Evolutionary conservation across 2,888 invertebrate genomes (phyloP).

Genomic region (Acleris emargana): DNA sequence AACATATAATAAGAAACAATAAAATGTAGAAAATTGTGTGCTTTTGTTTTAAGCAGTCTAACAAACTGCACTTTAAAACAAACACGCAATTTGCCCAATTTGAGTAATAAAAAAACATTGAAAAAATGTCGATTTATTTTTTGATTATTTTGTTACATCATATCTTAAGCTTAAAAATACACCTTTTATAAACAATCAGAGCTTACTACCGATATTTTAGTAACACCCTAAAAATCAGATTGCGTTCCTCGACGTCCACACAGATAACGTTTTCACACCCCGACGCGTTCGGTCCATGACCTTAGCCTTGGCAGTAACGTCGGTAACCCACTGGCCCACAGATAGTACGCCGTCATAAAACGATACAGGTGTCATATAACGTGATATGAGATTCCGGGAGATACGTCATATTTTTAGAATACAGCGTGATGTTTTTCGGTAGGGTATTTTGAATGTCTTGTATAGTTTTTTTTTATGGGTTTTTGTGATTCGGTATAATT

Average conservation of each 20-base stretch:
- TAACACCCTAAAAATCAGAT: background rate
- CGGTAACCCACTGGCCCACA: constrained; percentile 34
- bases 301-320: background rate
- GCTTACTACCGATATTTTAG: too few relatives aligned
- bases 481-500: background rate
- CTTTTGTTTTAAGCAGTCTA: too few relatives aligned
- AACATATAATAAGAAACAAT: too few relatives aligned
- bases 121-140: too few relatives aligned
- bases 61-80: too few relatives aligned
- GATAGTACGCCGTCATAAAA: constrained; percentile 51
- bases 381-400: constrained; percentile 19
- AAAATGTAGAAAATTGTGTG: too few relatives aligned
- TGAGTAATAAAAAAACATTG: too few relatives aligned
- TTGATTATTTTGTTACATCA: too few relatives aligned
- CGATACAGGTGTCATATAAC: constrained; percentile 53
- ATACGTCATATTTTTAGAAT: constrained; percentile 4
- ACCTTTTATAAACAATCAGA: too few relatives aligned
- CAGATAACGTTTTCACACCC: constrained; percentile 7
- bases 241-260: background rate
- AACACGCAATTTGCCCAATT: too few relatives aligned
- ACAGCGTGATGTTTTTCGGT: background rate
- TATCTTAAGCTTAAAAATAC: too few relatives aligned
- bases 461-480: background rate
- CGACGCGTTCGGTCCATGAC: background rate
- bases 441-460: background rate